Base-by-base conservation (phyloP, 2,113 vertebrate species). In the Malurus cyaneus region DNA sequence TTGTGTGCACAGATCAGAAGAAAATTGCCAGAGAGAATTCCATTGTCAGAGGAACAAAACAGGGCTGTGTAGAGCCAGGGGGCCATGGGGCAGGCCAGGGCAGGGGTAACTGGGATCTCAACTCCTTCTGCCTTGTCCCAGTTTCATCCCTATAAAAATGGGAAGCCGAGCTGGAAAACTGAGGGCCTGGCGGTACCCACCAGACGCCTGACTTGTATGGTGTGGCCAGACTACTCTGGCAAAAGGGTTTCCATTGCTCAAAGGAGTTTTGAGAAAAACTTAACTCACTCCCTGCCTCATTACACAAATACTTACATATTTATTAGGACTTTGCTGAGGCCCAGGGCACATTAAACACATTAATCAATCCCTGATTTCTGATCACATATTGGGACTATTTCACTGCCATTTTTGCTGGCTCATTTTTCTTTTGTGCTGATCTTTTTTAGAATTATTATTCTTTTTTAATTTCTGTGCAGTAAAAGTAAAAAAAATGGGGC, bases 51-150 rank as follows among this genome's bases (percentile, higher is more conserved):
- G 28, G 73, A 77, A 34, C 4, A 72, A 34, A 79, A 25, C 6
- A 47, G 42, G 19, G 29, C 42, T 66, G 21, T 2, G 3, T 19
- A 84, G 17, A 25, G 4, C 6, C 19, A 36, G 0, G 0, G 11
- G 5, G 11, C 11, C 3, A 1, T 0, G 1, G 14, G 5, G 8
- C 28, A 62, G 32, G 31, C 39, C 8, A 39, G 39, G 39, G 44
- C 16, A 56, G 23, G 20, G 32, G 39, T 67, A 9, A 44, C 34
- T 77, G n/a, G 6, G 36, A 26, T 57, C 42, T 73, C 2, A 0
- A 21, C 0, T 1, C 13, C 28, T 53, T 60, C 9, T 19, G 5
- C 3, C 0, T 25, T 82, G 39, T 14, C 17, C 8, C 18, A n/a
- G 14, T 31, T 64, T 42, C 24, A n/a, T 44, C 18, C 26, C 21